These are phyloP conservation scores for Plectropomus leopardus DNA, from an alignment of 2,113 vertebrate species.

Conservation along the genomic window DNA sequence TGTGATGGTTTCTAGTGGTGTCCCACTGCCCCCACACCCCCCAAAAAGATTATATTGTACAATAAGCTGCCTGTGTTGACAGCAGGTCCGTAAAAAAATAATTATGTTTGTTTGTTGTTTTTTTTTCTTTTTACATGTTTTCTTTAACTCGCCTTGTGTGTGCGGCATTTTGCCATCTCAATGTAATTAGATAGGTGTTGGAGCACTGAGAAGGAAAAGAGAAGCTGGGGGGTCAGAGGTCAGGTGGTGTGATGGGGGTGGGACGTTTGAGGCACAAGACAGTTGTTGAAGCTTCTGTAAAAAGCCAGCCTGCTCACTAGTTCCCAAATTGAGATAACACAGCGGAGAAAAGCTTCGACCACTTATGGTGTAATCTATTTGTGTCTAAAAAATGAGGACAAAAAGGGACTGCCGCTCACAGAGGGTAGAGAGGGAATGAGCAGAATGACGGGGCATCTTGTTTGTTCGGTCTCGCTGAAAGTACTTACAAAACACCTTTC, in stretches of 20 bases:
- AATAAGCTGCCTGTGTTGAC: not conserved
- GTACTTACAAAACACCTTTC: not conserved
- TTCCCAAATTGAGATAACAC: not conserved
- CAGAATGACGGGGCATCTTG: not conserved
- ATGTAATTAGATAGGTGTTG: conserved; percentile 50
- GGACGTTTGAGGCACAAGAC: not conserved
- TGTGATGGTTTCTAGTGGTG: not conserved
- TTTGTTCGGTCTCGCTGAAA: not conserved
- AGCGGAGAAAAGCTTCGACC: not conserved
- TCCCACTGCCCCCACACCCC: too few species aligned
- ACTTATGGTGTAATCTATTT: conserved; percentile 27
- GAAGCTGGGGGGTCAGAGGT: conserved; percentile 7
- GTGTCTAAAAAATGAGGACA: not conserved
- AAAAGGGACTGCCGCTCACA: not conserved
- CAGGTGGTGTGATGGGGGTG: not conserved
- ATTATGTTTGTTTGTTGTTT: not conserved
- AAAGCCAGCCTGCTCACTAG: not conserved
- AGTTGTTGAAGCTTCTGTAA: conserved; percentile 33
- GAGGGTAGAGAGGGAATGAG: too few species aligned
- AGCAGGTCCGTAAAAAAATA: not conserved
- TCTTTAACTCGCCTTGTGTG: not conserved
- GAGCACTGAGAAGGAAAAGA: not conserved
- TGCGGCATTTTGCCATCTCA: conserved; percentile 2
- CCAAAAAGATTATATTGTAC: too few species aligned
- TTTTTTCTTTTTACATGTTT: not conserved